Evolutionary conservation across 2,797 vertebrate species (phyloP), one percentile per base, ranked within the genome.

Genomic region (Enteromius thamalakanensis): DNA sequence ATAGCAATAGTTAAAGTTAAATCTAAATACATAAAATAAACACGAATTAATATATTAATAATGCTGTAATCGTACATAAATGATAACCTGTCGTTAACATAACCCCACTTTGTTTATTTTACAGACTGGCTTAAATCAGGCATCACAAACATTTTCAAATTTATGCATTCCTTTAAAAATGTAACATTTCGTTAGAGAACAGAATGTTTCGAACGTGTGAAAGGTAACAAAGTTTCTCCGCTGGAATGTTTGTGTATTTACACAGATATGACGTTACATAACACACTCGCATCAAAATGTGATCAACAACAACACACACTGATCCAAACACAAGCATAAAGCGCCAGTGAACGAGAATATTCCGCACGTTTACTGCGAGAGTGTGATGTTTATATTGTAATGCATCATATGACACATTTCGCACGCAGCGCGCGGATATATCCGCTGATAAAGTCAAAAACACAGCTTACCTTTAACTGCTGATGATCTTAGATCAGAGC

Each of bases 401-500:
- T 12, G 14, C 4, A 65, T 74, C 69, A 64, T 65, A 71, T 67
- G 26, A 45, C 32, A 74, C 9, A 21, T n/a, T 45, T 29, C 49
- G 12, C 77, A 65, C 14, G 37, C n/a, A 21, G 40, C 15, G 6
- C 55, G 14, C 37, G 7, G 34, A 14, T 21, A 23, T 4, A 55
- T 74, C 42, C 29, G 69, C 47, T 68, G 76, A 75, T 68, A 58
- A 68, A 79, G 15, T 37, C 26, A 70, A n/a, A 67, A 70, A 71
- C 51, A 77, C 19, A 67, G 14, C 78, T 84, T 62, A 84, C 77
- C 55, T 75, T 45, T 19, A 67, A 65, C 32, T 65, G 8, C 19
- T 21, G 45, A 7, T 19, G 42, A 62, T 68, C 58, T 87, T 37
- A 72, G 34, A 78, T 88, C 84, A 88, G 49, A 71, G 10, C 45